A percentile compares a stretch with the other conserved stretches of the same genome.
phyloP scores from a whole-genome alignment of 2,113 vertebrate species.

The Andinoacara biseriatus region DNA sequence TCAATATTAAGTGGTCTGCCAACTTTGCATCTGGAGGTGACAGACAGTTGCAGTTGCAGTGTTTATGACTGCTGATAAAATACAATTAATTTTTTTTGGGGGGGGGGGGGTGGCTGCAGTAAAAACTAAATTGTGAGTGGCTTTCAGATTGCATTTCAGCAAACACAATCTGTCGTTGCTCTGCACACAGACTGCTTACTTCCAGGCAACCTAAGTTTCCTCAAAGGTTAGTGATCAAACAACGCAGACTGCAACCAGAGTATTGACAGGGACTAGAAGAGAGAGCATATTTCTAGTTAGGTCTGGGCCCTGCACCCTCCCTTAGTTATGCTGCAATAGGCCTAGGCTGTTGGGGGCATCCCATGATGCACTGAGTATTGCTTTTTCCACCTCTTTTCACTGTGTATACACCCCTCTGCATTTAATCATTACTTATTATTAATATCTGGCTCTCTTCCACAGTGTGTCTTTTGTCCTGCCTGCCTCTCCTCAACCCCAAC shows the following conservation, averaged over 20 bases:
- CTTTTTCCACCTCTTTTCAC: too few species aligned
- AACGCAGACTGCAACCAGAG: neutral
- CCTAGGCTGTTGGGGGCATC: too few species aligned
- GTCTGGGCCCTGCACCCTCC: too few species aligned
- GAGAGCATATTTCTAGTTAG: too few species aligned
- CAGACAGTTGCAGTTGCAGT: neutral
- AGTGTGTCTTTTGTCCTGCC: neutral
- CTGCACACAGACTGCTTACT: neutral
- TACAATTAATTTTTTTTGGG: too few species aligned
- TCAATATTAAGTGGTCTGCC: neutral
- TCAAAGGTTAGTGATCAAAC: neutral
- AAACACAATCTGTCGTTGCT: neutral
- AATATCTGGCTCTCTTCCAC: too few species aligned
- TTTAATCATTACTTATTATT: too few species aligned
- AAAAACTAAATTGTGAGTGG: neutral
- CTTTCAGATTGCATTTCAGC: neutral
- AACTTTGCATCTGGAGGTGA: neutral
- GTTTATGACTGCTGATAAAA: neutral
- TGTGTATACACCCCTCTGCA: too few species aligned
- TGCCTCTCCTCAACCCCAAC: neutral
- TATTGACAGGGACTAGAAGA: too few species aligned
- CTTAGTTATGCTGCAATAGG: too few species aligned
- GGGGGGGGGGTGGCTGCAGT: neutral
- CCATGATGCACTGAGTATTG: too few species aligned
- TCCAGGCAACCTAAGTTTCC: neutral